phyloP scores from a whole-genome alignment of 1,140 invertebrate genomes.

The Drosophila biarmipes region DNA sequence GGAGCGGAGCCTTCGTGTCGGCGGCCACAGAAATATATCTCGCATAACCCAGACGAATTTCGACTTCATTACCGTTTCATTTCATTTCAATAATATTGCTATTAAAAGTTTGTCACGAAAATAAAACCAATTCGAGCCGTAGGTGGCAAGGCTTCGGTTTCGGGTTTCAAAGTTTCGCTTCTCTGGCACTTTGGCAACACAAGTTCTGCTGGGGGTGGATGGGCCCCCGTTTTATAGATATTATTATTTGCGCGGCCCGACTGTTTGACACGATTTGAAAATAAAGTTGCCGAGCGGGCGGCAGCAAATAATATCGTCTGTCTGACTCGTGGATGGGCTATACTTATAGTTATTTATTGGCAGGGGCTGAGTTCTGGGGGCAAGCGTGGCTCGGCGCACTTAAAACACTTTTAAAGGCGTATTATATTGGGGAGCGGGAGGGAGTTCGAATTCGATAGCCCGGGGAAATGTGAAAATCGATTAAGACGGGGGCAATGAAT shows the following conservation, averaged over 20 bases:
- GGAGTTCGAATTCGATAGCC: conserved; percentile 41
- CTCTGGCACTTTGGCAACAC: conserved; percentile 54
- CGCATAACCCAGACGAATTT: conserved; percentile 57
- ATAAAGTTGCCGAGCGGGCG: conserved; percentile 50
- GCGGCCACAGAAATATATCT: conserved; percentile 40
- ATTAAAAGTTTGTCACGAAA: conserved; percentile 84
- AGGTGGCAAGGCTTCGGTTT: conserved; percentile 54
- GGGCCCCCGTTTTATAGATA: conserved; percentile 64
- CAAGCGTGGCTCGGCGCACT: conserved; percentile 63
- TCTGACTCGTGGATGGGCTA: conserved; percentile 5
- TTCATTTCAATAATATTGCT: conserved; percentile 82
- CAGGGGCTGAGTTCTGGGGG: conserved; percentile 11
- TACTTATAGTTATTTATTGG: conserved; percentile 7
- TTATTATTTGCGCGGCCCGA: conserved; percentile 51
- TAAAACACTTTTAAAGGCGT: conserved; percentile 66
- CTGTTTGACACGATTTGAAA: conserved; percentile 77
- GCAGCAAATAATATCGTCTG: conserved; percentile 51
- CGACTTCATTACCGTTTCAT: conserved; percentile 76
- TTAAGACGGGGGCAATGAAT: conserved; percentile 54
- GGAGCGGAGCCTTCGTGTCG: conserved; percentile 48
- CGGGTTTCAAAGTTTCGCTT: conserved; percentile 59
- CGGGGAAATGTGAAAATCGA: conserved; percentile 46
- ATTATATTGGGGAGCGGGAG: conserved; percentile 31
- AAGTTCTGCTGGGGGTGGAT: conserved; percentile 5
- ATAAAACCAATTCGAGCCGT: conserved; percentile 66